Conservation (phyloP, 1,140 invertebrate species). For the Microvelia longipes region DNA sequence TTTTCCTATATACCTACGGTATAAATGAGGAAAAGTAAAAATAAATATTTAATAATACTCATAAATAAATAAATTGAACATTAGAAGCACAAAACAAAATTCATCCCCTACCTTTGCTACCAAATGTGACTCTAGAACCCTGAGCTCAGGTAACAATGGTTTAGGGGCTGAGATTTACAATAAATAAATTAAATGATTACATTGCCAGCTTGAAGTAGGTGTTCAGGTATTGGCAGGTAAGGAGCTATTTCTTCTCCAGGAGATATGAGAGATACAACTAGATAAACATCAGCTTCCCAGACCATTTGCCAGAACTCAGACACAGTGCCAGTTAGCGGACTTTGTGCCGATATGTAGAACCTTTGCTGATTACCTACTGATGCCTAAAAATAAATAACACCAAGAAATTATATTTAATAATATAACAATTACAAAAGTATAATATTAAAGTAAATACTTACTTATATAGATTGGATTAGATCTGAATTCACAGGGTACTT, state of each 20-base stretch:
- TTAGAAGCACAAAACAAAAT: too few relatives aligned
- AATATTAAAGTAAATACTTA: background rate
- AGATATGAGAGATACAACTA: slow-evolving; percentile 56
- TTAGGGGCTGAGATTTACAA: too few relatives aligned
- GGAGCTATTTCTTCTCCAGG: slow-evolving; percentile 22
- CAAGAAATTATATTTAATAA: slow-evolving; percentile 6
- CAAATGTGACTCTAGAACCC: too few relatives aligned
- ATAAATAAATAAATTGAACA: too few relatives aligned
- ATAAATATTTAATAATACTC: too few relatives aligned
- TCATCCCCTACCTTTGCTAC: too few relatives aligned
- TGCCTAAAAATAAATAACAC: slow-evolving; percentile 38
- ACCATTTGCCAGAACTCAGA: slow-evolving; percentile 71
- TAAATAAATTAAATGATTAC: too few relatives aligned
- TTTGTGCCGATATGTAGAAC: slow-evolving; percentile 73
- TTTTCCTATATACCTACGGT: too few relatives aligned
- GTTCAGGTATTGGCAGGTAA: slow-evolving; percentile 28
- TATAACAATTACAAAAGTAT: slow-evolving; percentile 17
- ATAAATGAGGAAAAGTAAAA: too few relatives aligned
- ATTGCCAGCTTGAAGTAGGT: slow-evolving; percentile 35
- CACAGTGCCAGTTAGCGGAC: slow-evolving; percentile 43
- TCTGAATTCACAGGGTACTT: background rate
- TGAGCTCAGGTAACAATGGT: too few relatives aligned
- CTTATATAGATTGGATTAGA: background rate
- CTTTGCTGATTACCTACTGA: slow-evolving; percentile 55
- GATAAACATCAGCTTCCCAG: slow-evolving; percentile 66